Evolutionary conservation across 2,797 vertebrate species (phyloP).

Genomic region (Alfaro cultratus): DNA sequence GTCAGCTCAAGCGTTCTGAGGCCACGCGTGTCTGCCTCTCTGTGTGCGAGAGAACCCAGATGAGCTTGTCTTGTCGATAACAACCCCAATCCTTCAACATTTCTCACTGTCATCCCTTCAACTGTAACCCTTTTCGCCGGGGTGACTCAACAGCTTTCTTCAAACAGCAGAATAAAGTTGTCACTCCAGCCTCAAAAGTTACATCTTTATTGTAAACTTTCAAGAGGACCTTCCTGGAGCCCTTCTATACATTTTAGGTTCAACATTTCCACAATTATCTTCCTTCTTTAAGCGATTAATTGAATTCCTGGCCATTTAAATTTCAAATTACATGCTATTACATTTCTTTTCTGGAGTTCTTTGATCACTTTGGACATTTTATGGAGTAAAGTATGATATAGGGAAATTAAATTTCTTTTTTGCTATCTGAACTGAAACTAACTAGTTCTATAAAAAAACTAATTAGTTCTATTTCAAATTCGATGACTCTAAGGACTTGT

Average conservation of each 20-base stretch:
- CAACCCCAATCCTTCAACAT: conserved; percentile 27
- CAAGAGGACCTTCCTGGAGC: background rate
- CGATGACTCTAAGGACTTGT: background rate
- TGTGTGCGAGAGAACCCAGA: conserved; percentile 48
- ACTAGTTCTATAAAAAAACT: background rate
- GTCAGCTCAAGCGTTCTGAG: conserved; percentile 52
- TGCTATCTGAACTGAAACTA: background rate
- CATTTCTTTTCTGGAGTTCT: background rate
- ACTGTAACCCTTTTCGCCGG: conserved; percentile 19
- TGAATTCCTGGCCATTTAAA: background rate
- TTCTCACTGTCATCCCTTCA: conserved; percentile 17
- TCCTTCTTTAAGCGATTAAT: background rate
- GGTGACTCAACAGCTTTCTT: conserved; percentile 9
- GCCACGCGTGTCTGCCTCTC: conserved; percentile 53
- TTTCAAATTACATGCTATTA: background rate
- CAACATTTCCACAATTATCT: background rate
- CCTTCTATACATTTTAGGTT: background rate
- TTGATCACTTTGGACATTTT: background rate
- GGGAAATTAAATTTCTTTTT: background rate
- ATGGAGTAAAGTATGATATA: background rate
- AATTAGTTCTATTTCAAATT: background rate
- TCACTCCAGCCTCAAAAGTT: conserved; percentile 3
- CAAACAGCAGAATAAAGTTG: conserved; percentile 17
- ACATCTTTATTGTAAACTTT: background rate
- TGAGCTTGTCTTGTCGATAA: conserved; percentile 48